These are phyloP conservation scores for Hystrix brachyura DNA, from an alignment of 2,113 vertebrate genomes.

Conservation along the genomic window DNA sequence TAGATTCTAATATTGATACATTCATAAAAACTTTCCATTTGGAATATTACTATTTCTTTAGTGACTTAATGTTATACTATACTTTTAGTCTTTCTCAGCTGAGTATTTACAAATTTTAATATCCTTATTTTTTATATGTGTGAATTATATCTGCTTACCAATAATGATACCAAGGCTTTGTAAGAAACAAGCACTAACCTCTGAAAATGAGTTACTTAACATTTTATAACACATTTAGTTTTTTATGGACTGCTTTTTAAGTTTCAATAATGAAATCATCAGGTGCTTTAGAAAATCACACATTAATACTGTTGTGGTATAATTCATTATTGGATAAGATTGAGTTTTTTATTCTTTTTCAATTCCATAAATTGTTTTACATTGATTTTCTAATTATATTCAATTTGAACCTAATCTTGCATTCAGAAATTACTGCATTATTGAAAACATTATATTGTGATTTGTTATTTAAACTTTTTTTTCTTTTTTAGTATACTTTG, in stretches of 20 bases:
- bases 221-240: not conserved
- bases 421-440: not conserved
- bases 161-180: conserved; percentile 12
- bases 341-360: conserved; percentile 29
- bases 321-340: conserved; percentile 5
- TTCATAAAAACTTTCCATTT: conserved; percentile 59
- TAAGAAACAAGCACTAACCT: not conserved
- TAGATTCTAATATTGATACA: conserved; percentile 59
- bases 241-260: conserved; percentile 51
- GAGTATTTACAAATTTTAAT: conserved; percentile 51
- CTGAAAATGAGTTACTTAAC: not conserved
- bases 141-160: conserved; percentile 21
- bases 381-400: conserved; percentile 51
- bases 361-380: not conserved
- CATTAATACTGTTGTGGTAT: not conserved
- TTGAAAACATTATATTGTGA: not conserved
- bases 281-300: not conserved
- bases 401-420: not conserved
- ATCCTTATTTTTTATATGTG: not conserved
- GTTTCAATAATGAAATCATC: not conserved
- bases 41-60: conserved; percentile 57
- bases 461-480: conserved; percentile 16
- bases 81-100: conserved; percentile 61
- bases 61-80: not conserved
- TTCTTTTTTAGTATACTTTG: conserved; percentile 93